Base-by-base conservation (phyloP, 2,888 invertebrate species). In the Actias luna region DNA sequence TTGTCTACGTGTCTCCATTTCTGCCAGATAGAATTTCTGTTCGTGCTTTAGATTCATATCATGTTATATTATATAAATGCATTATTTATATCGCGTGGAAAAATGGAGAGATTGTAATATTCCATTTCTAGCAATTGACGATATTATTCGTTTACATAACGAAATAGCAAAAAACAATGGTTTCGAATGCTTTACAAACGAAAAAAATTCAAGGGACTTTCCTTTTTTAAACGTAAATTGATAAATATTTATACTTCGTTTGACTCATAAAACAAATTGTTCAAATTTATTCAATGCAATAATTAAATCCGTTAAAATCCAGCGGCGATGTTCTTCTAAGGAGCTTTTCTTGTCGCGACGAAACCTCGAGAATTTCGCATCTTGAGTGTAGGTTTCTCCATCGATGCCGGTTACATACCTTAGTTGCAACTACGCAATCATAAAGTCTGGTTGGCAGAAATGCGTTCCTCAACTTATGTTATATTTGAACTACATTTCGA, bases 241-340 rank as follows among this genome's bases (percentile, higher is more conserved):
- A 39, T 61, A 61, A 36, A 10, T 55, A 22, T n/a, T n/a, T n/a
- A 22, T 18, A 57, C 29, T 42, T 42, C 31, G 42, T 61, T 39
- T 12, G 25, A 10, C 22, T 64, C 61, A 64, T 62, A 68, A 70
- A 75, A 72, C 55, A 67, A 64, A 77, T 76, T 73, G 39, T 61
- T 42, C 31, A 31, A 33, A 72, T 72, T 66, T 71, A 69, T 64
- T 69, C 68, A 71, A 73, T 72, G 69, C 69, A 69, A 72, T 75
- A 65, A 61, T 66, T 63, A 70, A 77, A 82, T 76, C 75, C 74
- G 63, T 63, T 66, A 65, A 62, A 70, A 74, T 71, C 69, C 63
- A 63, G 55, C 69, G 70, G 70, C 72, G 74, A 74, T 77, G 77
- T 75, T 73, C 76, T 79, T 79, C 75, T 69, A 77, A 82, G 75